Percentiles rank a stretch among this genome's conserved stretches.
phyloP scores from a whole-genome alignment of 2,113 vertebrate species.

The Amphilophus citrinellus region DNA sequence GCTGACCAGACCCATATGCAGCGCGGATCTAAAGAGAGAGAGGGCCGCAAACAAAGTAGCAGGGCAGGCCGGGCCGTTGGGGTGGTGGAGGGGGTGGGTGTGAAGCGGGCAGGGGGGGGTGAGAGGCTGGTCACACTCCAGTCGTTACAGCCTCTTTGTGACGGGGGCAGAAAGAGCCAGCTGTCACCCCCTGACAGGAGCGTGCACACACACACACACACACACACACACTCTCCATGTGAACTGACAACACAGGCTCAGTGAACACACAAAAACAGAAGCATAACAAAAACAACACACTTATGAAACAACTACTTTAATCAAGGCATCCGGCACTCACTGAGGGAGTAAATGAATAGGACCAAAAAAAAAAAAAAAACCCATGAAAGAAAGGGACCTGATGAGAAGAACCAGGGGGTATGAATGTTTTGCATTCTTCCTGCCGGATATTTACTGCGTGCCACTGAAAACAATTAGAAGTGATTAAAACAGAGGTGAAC shows the following conservation, averaged over 20 bases:
- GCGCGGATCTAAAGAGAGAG: conserved; percentile 57
- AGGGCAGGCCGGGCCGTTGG: conserved; percentile 47
- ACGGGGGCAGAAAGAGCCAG: conserved; percentile 74
- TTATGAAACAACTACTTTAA: conserved; percentile 61
- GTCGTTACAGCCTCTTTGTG: conserved; percentile 72
- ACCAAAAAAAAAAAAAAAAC: background rate
- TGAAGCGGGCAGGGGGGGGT: conserved; percentile 44
- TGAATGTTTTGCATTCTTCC: conserved; percentile 31
- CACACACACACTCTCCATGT: conserved; percentile 27
- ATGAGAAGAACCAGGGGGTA: conserved; percentile 54
- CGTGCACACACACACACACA: conserved; percentile 39
- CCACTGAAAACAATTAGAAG: conserved; percentile 76
- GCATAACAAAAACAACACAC: conserved; percentile 44
- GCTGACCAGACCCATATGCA: conserved; percentile 80
- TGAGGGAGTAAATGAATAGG: conserved; percentile 9
- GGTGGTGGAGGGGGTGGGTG: conserved; percentile 14
- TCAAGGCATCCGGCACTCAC: conserved; percentile 40
- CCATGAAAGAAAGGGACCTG: conserved; percentile 44
- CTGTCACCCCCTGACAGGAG: conserved; percentile 77
- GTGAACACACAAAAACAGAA: conserved; percentile 50
- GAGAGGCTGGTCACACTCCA: conserved; percentile 77
- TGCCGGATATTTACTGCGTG: conserved; percentile 57
- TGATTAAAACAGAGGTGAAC: conserved; percentile 78
- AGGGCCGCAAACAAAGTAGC: conserved; percentile 60
- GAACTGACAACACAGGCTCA: conserved; percentile 43